These are phyloP conservation scores for Thinocorus orbignyianus DNA, from an alignment of 2,113 vertebrate genomes.

Conservation along the genomic window DNA sequence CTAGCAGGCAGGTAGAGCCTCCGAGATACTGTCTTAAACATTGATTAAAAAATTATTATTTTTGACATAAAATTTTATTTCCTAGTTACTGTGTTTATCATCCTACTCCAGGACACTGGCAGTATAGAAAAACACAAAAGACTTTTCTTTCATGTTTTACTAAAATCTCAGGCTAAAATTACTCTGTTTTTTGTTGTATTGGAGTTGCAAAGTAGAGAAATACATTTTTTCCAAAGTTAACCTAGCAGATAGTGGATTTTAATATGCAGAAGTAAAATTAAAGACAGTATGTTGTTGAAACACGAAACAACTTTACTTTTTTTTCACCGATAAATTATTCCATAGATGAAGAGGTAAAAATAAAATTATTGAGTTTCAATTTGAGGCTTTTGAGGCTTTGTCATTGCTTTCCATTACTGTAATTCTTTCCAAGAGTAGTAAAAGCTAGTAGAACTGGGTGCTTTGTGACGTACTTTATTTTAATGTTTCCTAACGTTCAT, in stretches of 20 bases:
- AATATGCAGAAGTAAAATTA: background rate
- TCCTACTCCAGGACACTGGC: background rate
- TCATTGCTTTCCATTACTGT: background rate
- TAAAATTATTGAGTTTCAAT: background rate
- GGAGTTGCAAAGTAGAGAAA: background rate
- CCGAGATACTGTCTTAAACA: background rate
- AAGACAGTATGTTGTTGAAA: background rate
- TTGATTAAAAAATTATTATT: background rate
- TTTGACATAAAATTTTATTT: background rate
- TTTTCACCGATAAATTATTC: background rate
- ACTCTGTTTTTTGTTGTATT: background rate
- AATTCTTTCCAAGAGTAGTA: background rate
- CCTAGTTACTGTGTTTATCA: background rate
- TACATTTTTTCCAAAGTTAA: rapidly evolving
- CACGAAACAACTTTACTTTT: background rate
- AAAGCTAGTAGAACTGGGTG: background rate
- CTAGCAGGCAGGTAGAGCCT: background rate
- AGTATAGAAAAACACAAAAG: background rate
- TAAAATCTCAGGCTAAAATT: background rate
- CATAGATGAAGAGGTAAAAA: background rate
- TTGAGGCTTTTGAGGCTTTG: background rate
- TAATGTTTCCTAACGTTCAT: background rate
- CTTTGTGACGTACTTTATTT: background rate
- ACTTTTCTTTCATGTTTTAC: background rate
- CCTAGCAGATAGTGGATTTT: background rate